Percentiles rank a stretch among this genome's conserved stretches.
These are phyloP conservation scores for fruit fly (Drosophila melanogaster) DNA, from an alignment of 1,140 invertebrate genomes.

Conservation along the genomic window Release_6_plus_ISO1_MT NT_033777.3:28126501-28127000, in stretches of 20 bases:
- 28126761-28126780: conserved; percentile 24
- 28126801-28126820: conserved; percentile 9
- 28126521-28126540: conserved; percentile 42
- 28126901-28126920: conserved; percentile 6
- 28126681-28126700: conserved; percentile 49
- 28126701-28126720: conserved; percentile 48
- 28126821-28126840: conserved; percentile 70
- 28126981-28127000: conserved; percentile 30
- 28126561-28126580: conserved; percentile 15
- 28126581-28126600: conserved; percentile 11
- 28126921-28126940: conserved; percentile 64
- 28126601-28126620: conserved; percentile 31
- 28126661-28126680: conserved; percentile 79
- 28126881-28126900: conserved; percentile 69
- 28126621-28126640: conserved; percentile 78
- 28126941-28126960: conserved; percentile 52
- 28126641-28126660: conserved; percentile 77
- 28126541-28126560: conserved; percentile 68
- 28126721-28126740: conserved; percentile 73
- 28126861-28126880: conserved; percentile 82
- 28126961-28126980: conserved; percentile 2
- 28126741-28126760: conserved; percentile 44
- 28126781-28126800: not conserved
- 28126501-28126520: conserved; percentile 3
- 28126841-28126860: conserved; percentile 83